These are phyloP conservation scores for Thaumatotibia leucotreta DNA, from an alignment of 1,140 invertebrate genomes.

Conservation along the genomic window DNA sequence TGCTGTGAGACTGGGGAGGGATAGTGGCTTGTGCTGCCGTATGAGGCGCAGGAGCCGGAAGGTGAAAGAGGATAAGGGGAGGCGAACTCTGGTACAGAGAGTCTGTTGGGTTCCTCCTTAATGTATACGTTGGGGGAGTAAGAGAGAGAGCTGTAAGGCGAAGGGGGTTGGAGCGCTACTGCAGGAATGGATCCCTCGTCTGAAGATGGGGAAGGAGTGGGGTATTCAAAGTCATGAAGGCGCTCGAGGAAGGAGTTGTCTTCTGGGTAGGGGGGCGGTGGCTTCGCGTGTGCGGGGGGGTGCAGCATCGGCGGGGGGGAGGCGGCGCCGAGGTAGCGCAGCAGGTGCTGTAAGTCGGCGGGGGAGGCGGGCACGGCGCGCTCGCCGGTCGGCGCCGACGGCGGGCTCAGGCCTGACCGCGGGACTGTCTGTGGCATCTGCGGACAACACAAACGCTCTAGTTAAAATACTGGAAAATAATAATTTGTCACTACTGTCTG, in stretches of 20 bases:
- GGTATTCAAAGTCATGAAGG: slow-evolving; percentile 69
- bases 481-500: too few species aligned
- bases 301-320: slow-evolving; percentile 76
- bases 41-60: slow-evolving; percentile 77
- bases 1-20: slow-evolving; percentile 77
- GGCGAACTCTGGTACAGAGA: slow-evolving; percentile 77
- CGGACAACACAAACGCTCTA: slow-evolving; percentile 47
- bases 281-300: slow-evolving; percentile 64
- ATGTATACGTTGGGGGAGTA: slow-evolving; percentile 57
- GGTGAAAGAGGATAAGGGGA: slow-evolving; percentile 79
- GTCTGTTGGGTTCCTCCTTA: slow-evolving; percentile 72
- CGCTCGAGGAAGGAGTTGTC: slow-evolving; percentile 63
- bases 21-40: slow-evolving; percentile 69
- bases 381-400: slow-evolving; percentile 84
- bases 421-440: slow-evolving; percentile 92
- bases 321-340: slow-evolving; percentile 72
- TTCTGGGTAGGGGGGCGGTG: slow-evolving; percentile 66
- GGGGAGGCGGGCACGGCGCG: slow-evolving; percentile 78
- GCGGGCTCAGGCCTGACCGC: slow-evolving; percentile 83
- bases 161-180: slow-evolving; percentile 67
- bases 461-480: too few species aligned
- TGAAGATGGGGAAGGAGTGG: slow-evolving; percentile 70
- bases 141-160: slow-evolving; percentile 63
- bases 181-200: slow-evolving; percentile 74
- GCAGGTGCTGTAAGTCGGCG: slow-evolving; percentile 76